Base-by-base conservation (phyloP, 1,140 invertebrate species). In the Euura saliciscinereae region DNA sequence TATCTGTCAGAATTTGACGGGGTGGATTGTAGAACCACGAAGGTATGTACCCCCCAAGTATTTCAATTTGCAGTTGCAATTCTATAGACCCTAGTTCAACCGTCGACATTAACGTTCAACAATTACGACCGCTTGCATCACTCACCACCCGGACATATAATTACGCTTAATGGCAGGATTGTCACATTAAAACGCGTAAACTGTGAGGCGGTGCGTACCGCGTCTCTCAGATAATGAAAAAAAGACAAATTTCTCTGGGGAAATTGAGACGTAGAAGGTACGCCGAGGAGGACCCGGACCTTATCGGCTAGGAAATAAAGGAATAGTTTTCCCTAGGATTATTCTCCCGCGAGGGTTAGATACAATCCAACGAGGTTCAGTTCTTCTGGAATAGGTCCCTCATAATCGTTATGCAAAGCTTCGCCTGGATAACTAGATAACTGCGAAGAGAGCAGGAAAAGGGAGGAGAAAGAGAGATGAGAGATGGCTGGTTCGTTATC, bases 391-490 rank as follows among this genome's bases (percentile, higher is more conserved):
- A 78, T 77, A 79, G 79, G 51, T 59, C 51, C 51, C 51, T 76
- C 76, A 81, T 81, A 80, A 80, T 80, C 79, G 72, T 81, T 81
- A 81, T 81, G 79, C 79, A 80, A 81, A 81, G 73, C 71, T 78
- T 59, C 6, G 51, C 51, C 51, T 59, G 51, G 51, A 59, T 59
- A 59, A 59, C 51, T 59, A 80, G 79, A 79, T 81, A 81, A 80
- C 78, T 78, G 71, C 51, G 51, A 59, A 11, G 51, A 59, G 51
- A n/a, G 13, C 8, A 59, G 13, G 2, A n/a, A 11, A 6, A n/a
- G 51, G 51, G 51, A n/a, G 13, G 2, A n/a, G 4, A 59, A n/a
- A n/a, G 51, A n/a, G 6, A 8, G 51, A 11, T 8, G 51, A 59
- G 51, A 59, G 51, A 59, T 11, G 5, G 51, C 8, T 0, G 51